phyloP scores from a whole-genome alignment of 2,113 vertebrate species.

The Chauna torquata region DNA sequence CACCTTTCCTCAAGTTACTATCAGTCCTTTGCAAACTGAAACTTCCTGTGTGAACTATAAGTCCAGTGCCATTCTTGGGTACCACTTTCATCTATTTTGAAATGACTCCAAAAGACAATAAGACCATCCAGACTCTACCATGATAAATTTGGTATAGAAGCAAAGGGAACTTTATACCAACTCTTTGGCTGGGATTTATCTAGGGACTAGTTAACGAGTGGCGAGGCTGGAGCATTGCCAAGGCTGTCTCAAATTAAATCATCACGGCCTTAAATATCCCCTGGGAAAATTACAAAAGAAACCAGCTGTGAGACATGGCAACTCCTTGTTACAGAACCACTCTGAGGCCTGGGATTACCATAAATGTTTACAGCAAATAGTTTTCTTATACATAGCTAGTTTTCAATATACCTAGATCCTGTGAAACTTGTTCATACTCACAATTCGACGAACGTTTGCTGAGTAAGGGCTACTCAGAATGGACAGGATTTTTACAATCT shows the following conservation, averaged over 20 bases:
- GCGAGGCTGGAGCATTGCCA: neutral
- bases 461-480: neutral
- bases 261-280: neutral
- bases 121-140: neutral
- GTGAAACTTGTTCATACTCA: neutral
- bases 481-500: neutral
- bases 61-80: neutral
- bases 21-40: neutral
- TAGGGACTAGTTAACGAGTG: neutral
- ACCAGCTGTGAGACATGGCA: neutral
- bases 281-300: neutral
- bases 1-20: neutral
- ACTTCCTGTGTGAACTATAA: neutral
- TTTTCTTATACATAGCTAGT: neutral
- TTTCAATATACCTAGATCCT: neutral
- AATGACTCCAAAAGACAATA: neutral
- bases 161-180: neutral
- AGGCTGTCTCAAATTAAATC: neutral
- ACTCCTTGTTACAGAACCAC: neutral
- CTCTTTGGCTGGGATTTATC: neutral
- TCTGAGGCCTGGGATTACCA: neutral
- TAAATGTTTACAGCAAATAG: neutral
- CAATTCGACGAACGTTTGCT: neutral
- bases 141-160: neutral
- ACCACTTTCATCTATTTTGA: neutral